These are phyloP conservation scores for Thomomys bottae DNA, from an alignment of 2,113 vertebrate genomes.

Conservation along the genomic window DNA sequence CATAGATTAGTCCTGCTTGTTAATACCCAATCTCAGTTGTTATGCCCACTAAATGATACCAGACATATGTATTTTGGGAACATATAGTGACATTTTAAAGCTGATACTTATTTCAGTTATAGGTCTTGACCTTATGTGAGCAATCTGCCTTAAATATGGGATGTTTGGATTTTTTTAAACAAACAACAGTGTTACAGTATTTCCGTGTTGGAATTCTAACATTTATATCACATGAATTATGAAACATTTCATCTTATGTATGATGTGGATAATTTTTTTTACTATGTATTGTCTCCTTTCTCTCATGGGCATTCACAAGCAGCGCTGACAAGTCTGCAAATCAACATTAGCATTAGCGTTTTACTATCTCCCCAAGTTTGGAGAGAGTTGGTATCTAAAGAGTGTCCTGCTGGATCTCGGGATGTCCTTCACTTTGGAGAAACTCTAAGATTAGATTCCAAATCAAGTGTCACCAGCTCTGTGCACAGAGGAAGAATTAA, in stretches of 20 bases:
- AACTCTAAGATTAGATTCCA: not conserved
- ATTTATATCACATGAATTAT: not conserved
- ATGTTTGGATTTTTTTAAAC: not conserved
- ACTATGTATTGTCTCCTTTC: not conserved
- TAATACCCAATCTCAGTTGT: not conserved
- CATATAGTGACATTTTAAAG: not conserved
- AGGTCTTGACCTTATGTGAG: not conserved
- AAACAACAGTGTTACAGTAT: not conserved
- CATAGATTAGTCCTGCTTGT: not conserved
- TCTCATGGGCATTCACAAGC: not conserved
- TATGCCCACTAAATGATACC: not conserved
- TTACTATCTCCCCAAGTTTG: not conserved
- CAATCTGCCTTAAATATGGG: not conserved
- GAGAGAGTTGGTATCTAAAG: not conserved
- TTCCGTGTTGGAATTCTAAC: conserved; percentile 30
- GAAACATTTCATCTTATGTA: not conserved
- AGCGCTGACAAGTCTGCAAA: not conserved
- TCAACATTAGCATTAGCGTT: not conserved
- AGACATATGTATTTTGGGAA: not conserved
- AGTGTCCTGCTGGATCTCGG: not conserved
- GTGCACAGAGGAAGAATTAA: not conserved
- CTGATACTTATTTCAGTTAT: not conserved
- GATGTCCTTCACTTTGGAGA: not conserved
- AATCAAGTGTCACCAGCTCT: not conserved
- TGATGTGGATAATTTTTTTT: not conserved